Evolutionary conservation across 2,797 vertebrate species (phyloP), one percentile per base, ranked within the genome.

Genomic region (Allobates femoralis): DNA sequence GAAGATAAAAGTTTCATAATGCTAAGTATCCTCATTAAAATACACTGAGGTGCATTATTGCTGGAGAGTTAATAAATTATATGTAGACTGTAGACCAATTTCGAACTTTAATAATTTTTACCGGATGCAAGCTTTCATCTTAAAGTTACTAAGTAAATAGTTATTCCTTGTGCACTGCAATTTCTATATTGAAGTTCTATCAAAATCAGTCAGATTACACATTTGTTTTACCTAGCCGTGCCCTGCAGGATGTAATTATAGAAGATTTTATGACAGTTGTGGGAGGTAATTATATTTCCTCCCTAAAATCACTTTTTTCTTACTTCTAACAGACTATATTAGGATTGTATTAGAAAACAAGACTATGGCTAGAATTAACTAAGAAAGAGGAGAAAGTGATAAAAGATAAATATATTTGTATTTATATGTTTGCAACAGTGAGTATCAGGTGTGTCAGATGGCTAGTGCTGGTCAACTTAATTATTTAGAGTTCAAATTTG

Each of bases 311-410:
- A 3, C 16, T 83, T 50, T 73, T 87, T 69, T 53, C 14, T 37
- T 50, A 62, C 62, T 14, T 14, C 5, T 34, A 15, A 18, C 28
- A 67, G 28, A 34, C 30, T 58, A 53, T 80, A 60, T 53, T 86
- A 64, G 71, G 15, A 81, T n/a, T 34, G 23, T 32, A 19, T 58
- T 56, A 82, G 46, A 51, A 86, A 86, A 81, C 51, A 86, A 86
- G 80, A 81, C 23, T 74, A 73, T 12, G 69, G 30, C 55, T 46
- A 69, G 46, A 85, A 50, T 8, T 46, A 11, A 46, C 26, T 23
- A 73, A 46, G 41, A 46, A 46, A 46, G 41, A 46, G 5, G 41
- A 46, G 7, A 46, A 3, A 46, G 41, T n/a, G n/a, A n/a, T n/a
- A n/a, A n/a, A n/a, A n/a, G n/a, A 11, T 46, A 1, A 11, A 46